phyloP scores from a whole-genome alignment of 2,888 invertebrate genomes.

The Luffia ferchaultella region DNA sequence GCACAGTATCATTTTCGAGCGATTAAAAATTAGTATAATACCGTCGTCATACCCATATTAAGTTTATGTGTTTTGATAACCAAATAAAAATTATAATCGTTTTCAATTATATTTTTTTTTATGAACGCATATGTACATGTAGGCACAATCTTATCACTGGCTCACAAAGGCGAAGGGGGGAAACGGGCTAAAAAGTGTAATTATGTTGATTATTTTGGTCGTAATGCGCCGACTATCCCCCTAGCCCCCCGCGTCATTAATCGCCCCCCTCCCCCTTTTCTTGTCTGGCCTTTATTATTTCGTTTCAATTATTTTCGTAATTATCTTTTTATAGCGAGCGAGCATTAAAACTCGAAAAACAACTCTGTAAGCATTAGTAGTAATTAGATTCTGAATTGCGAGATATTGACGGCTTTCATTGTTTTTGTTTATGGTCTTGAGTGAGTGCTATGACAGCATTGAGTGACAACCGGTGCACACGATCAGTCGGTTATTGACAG shows the following conservation, averaged over 20 bases:
- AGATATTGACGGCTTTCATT: conserved; percentile 47
- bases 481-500: too few relatives aligned
- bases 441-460: not conserved
- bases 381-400: conserved; percentile 61
- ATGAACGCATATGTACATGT: not conserved
- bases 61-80: not conserved
- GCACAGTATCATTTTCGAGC: too few relatives aligned
- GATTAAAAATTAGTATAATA: not conserved
- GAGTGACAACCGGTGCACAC: not conserved
- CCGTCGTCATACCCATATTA: not conserved
- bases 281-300: conserved; percentile 55
- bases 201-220: conserved; percentile 66
- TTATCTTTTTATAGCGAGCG: conserved; percentile 63
- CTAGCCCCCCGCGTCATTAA: conserved; percentile 35
- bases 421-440: conserved; percentile 8
- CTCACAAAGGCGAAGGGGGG: conserved; percentile 28
- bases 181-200: conserved; percentile 60
- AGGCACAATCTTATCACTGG: not conserved
- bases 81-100: conserved; percentile 4
- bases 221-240: conserved; percentile 54
- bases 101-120: not conserved
- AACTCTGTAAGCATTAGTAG: conserved; percentile 56
- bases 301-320: conserved; percentile 67
- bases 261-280: conserved; percentile 35
- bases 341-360: conserved; percentile 63